phyloP scores from a whole-genome alignment of 2,113 vertebrate species.

The Poeciliopsis retropinna region DNA sequence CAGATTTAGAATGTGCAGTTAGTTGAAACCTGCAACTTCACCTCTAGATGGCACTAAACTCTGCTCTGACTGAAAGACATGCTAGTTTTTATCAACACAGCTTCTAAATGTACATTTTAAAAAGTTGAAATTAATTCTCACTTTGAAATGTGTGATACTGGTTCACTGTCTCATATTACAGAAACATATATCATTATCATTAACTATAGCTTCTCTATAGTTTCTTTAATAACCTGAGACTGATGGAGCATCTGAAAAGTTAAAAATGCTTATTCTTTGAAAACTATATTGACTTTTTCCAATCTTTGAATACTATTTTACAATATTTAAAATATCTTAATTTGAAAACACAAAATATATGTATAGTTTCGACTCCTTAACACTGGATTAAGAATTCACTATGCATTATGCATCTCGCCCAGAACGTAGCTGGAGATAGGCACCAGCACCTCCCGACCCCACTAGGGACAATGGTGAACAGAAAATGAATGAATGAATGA shows the following conservation, averaged over 20 bases:
- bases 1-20: neutral
- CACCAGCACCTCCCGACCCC: no score
- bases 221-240: neutral
- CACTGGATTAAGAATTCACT: neutral
- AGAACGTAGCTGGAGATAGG: no score
- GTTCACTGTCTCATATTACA: neutral
- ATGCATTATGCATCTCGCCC: neutral
- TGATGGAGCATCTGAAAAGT: neutral
- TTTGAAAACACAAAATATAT: neutral
- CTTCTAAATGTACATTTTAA: neutral
- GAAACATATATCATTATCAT: neutral
- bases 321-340: neutral
- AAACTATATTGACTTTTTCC: no score
- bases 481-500: no score
- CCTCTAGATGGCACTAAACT: slow-evolving; percentile 7
- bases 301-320: neutral
- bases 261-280: neutral
- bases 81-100: no score
- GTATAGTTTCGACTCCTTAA: neutral
- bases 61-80: neutral
- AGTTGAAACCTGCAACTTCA: neutral
- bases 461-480: no score
- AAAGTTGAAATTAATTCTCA: neutral
- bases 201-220: neutral
- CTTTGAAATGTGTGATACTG: neutral